phyloP scores from a whole-genome alignment of 2,888 invertebrate genomes.

The Diadromus collaris region DNA sequence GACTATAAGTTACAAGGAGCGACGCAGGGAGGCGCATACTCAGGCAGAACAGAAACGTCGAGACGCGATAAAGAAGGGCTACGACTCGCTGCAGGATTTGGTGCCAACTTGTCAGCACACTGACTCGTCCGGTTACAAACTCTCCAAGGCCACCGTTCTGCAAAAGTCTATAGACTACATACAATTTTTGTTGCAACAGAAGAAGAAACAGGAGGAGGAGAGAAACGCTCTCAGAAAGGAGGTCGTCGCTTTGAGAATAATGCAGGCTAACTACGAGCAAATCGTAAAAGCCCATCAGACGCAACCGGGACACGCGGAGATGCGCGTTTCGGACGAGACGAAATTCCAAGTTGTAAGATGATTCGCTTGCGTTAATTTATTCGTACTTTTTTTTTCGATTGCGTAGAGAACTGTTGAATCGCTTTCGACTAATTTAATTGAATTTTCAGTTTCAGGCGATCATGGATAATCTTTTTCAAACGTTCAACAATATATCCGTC shows the following conservation, averaged over 20 bases:
- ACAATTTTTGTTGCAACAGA: constrained; percentile 94
- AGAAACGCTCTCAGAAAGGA: constrained; percentile 94
- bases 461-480: constrained; percentile 95
- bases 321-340: constrained; percentile 95
- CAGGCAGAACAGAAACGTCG: constrained; percentile 98
- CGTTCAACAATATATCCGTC: constrained; percentile 94
- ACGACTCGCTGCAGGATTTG: constrained; percentile 95
- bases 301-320: constrained; percentile 93
- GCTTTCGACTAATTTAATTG: background rate
- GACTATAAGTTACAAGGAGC: constrained; percentile 94
- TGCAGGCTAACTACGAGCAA: constrained; percentile 96
- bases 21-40: constrained; percentile 96
- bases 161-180: constrained; percentile 98
- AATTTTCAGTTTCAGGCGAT: constrained; percentile 92
- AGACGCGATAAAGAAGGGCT: constrained; percentile 98
- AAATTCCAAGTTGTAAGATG: constrained; percentile 96
- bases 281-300: constrained; percentile 98
- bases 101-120: constrained; percentile 97
- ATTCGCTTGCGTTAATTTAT: background rate
- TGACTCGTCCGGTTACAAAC: constrained; percentile 95
- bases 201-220: constrained; percentile 97
- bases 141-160: constrained; percentile 97
- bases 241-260: constrained; percentile 94
- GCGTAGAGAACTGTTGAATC: background rate
- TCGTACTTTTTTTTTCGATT: background rate